Base-by-base conservation (phyloP, 2,113 vertebrate genomes). In the Ammodytes dubius region DNA sequence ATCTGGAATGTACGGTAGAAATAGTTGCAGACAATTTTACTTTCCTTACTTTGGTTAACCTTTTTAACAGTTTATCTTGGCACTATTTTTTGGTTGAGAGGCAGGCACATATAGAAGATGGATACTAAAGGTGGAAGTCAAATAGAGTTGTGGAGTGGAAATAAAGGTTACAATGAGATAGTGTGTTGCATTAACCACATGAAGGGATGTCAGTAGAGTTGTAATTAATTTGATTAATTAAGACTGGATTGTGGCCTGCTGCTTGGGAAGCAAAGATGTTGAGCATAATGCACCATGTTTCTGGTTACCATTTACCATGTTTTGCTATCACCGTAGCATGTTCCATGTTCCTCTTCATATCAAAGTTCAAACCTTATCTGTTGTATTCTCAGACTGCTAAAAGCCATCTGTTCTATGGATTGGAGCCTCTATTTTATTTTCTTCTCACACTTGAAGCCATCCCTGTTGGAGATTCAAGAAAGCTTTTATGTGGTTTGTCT, bases 401-500 rank as follows among this genome's bases (percentile, higher is more conserved):
- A 74, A 76, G 49, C 17, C 12, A 1, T 6, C 6, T 73, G 37
- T 43, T 59, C 43, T 50, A 9, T 9, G 43, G 47, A 69, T 77
- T 66, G 46, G 27, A 27, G 27, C 27, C 27, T 27, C 27, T 27
- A 27, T 27, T 27, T 27, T 27, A 27, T 27, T 27, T 27, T 27
- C 27, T 27, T 45, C 67, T 59, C 60, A 56, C 47, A 68, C 78
- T 76, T 65, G 40, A 74, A 58, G 50, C 60, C 49, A 37, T 81
- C 68, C 80, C 10, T 81, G 63, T 83, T 71, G 46, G 47, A 61
- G 52, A 72, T 64, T 79, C 71, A 50, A 70, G 42, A 73, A 67
- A 17, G 60, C 74, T 76, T 84, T 86, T 74, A 64, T 87, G 86
- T 68, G 66, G 59, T 70, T 76, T 78, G 60, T 77, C 79, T 88